phyloP scores from a whole-genome alignment of 1,140 invertebrate species.

The Drepana arcuata region DNA sequence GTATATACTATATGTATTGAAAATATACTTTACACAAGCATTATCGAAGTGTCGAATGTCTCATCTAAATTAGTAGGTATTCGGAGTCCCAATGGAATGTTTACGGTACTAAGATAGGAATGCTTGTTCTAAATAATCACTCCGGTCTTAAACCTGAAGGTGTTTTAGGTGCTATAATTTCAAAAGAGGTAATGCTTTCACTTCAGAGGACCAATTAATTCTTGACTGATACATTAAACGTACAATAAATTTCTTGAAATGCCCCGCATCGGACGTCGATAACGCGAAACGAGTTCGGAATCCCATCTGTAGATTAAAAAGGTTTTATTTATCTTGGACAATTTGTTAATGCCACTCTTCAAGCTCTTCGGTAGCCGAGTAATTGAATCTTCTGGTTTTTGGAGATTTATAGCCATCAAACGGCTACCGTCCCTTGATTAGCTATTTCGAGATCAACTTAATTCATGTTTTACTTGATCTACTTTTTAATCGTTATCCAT shows the following conservation, averaged over 20 bases:
- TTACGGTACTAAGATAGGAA: no score
- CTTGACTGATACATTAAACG: slow-evolving; percentile 51
- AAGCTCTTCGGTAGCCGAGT: slow-evolving; percentile 60
- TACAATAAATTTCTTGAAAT: slow-evolving; percentile 54
- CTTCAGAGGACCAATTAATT: slow-evolving; percentile 50
- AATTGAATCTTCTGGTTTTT: slow-evolving; percentile 69
- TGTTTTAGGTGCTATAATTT: no score
- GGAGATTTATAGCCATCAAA: slow-evolving; percentile 49
- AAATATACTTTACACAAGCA: no score
- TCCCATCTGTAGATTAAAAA: slow-evolving; percentile 51
- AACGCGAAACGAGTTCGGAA: slow-evolving; percentile 39
- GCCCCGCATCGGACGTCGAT: slow-evolving; percentile 33
- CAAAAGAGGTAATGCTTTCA: no score
- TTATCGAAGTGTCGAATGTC: no score
- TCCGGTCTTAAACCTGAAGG: no score
- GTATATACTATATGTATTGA: no score
- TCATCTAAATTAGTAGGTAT: no score
- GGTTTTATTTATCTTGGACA: slow-evolving; percentile 58
- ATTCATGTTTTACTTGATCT: slow-evolving; percentile 23
- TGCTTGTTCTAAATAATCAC: no score
- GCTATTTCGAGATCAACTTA: slow-evolving; percentile 30
- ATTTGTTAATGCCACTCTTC: slow-evolving; percentile 67
- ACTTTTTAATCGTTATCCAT: slow-evolving; percentile 3
- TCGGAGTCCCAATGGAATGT: no score
- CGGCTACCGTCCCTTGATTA: slow-evolving; percentile 62